These are phyloP conservation scores for Platygyra sinensis DNA, from an alignment of 64 coral and sea anemone species.

Conservation along the genomic window DNA sequence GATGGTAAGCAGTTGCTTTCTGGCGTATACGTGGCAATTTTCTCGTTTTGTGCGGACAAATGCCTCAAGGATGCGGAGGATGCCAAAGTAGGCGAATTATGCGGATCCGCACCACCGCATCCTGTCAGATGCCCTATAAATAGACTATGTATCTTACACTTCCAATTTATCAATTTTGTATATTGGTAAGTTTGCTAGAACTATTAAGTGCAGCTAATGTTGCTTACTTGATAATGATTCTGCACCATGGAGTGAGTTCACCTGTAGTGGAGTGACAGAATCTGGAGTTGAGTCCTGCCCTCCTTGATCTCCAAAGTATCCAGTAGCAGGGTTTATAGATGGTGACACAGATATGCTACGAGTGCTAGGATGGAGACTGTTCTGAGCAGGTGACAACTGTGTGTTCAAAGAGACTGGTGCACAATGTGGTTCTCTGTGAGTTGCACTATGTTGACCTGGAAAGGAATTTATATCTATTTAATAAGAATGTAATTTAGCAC, in stretches of 20 bases:
- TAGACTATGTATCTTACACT: no score
- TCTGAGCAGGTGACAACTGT: not conserved
- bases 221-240: constrained; percentile 30
- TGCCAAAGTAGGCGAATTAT: no score
- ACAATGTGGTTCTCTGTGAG: not conserved
- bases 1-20: no score
- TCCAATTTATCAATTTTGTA: no score
- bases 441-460: not conserved
- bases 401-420: not conserved
- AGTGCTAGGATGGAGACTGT: not conserved
- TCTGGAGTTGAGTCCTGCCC: not conserved
- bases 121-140: no score
- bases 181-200: no score
- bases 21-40: no score
- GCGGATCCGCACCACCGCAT: no score
- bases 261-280: not conserved
- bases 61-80: no score
- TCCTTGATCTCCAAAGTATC: constrained; percentile 21
- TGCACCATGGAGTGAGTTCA: not conserved
- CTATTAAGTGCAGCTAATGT: not conserved
- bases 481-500: not conserved
- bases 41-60: no score
- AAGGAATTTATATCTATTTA: not conserved
- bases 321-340: not conserved
- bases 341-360: not conserved